Base-by-base conservation (phyloP, 2,888 invertebrate species). In the Sinelater perroti region DNA sequence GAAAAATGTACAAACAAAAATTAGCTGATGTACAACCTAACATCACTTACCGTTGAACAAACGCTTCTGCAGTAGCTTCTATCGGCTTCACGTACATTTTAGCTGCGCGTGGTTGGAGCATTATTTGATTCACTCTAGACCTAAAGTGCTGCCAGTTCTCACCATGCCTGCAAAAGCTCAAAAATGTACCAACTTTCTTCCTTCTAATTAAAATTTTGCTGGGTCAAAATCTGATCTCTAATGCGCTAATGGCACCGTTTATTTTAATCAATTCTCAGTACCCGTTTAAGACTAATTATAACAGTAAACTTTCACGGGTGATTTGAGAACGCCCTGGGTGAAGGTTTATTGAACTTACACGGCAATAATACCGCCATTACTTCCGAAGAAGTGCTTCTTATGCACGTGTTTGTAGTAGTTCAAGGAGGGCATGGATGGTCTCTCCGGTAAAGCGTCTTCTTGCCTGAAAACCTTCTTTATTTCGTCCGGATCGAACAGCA, bases 111-210 rank as follows among this genome's bases (percentile, higher is more conserved):
- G 91, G 87, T 67, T 89, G 87, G 65, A 93, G 79, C 77, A 93
- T 88, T 11, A 89, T 87, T 67, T 89, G 86, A 44, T 92, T 91
- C 3, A 91, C 90, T 71, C 88, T 90, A 3, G 86, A 85, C 38
- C 93, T 82, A 63, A 92, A 87, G 44, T 86, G 83, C 69, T 90
- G 86, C 93, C 93, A 93, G 7, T 87, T 86, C 61, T 91, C 88
- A 1, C 92, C 93, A 70, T 93, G 91, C 0, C 93, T 93, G 16
- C n/a, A 44, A 44, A 36, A 4, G 11, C n/a, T 10, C n/a, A n/a
- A n/a, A n/a, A n/a, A n/a, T n/a, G n/a, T n/a, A n/a, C n/a, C n/a
- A n/a, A n/a, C n/a, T n/a, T n/a, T n/a, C n/a, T n/a, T n/a, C n/a
- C n/a, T n/a, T n/a, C n/a, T n/a, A n/a, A n/a, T n/a, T n/a, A n/a